Base-by-base conservation (phyloP, 2,888 invertebrate genomes). In the Heteromurus nitidus region DNA sequence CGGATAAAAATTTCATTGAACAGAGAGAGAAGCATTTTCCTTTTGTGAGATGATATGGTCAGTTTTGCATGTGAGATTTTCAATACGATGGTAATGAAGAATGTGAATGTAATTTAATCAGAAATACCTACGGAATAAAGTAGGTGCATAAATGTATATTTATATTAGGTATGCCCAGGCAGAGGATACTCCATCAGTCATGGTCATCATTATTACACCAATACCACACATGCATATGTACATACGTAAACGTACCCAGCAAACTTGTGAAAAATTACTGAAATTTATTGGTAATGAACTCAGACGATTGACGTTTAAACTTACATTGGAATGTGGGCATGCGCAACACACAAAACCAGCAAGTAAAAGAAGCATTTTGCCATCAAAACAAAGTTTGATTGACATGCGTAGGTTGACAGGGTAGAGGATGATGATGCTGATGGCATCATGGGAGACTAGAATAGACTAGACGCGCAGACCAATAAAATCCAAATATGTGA, bases 391-490 rank as follows among this genome's bases (percentile, higher is more conserved):
- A n/a, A n/a, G n/a, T 72, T 28, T 60, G 72, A 72, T 81, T 68
- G 81, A 81, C 62, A 68, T n/a, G n/a, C 31, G 60, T 60, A 75
- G 30, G 22, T 70, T 30, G 77, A 69, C 30, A 62, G 28, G 11
- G 26, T n/a, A n/a, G 53, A 36, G 44, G 31, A 62, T 62, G 26
- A 26, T 3, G 7, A n/a, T 7, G 18, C 22, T 65, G 36, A 65
- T 65, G 47, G 47, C 18, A 67, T 67, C n/a, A 47, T 11, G 47
- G 47, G n/a, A 47, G n/a, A 11, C 11, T 47, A 3, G n/a, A n/a
- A n/a, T n/a, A n/a, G n/a, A n/a, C n/a, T n/a, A n/a, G n/a, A n/a
- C n/a, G n/a, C n/a, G n/a, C 36, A 62, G 62, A 20, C 36, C 31
- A 31, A 28, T 22, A 62, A 62, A n/a, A 62, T 62, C 36, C 31